Evolutionary conservation across 2,797 vertebrate genomes (phyloP), one percentile per base, ranked within the genome.

Genomic region (Monodelphis domestica): DNA sequence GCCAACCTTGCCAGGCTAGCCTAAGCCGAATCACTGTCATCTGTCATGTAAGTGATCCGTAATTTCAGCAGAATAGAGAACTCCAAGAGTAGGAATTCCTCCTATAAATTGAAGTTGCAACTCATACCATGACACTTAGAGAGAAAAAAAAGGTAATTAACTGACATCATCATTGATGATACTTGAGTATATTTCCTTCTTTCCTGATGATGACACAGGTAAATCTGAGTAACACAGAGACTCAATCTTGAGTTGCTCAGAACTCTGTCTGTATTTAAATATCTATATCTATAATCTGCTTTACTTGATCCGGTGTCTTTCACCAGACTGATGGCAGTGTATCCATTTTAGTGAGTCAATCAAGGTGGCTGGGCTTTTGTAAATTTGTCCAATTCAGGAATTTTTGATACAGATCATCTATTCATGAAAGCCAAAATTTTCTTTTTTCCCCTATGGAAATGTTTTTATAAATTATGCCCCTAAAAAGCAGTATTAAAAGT

Each of bases 111-210:
- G 38, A 78, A 78, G 21, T 45, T 45, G 70, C 3, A 11, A 78
- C 33, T 54, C 28, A 70, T 21, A 91, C 12, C 12, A 84, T 78
- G 12, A 95, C 89, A 33, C 56, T 0, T 33, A 29, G 0, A 2
- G 84, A 88, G 87, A 59, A 95, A 53, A 91, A 52, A 54, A 57
- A 53, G 54, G 9, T 89, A 54, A 63, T 51, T 91, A 38, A 45
- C 21, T 26, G 70, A 45, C 4, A 24, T 70, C 15, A 21, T 38
- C 90, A 57, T 26, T 88, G 1, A 92, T 12, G 1, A 4, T 30
- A 0, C 5, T 51, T 84, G 87, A 38, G 90, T 90, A 6, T 63
- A 70, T 30, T 33, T 52, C 87, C 29, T 38, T 88, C 21, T 89
- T 94, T 2, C 10, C 21, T 89, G 45, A 10, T 90, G 93, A 87